Base-by-base conservation (phyloP, 2,888 invertebrate species). In the Anagyrus pseudococci region DNA sequence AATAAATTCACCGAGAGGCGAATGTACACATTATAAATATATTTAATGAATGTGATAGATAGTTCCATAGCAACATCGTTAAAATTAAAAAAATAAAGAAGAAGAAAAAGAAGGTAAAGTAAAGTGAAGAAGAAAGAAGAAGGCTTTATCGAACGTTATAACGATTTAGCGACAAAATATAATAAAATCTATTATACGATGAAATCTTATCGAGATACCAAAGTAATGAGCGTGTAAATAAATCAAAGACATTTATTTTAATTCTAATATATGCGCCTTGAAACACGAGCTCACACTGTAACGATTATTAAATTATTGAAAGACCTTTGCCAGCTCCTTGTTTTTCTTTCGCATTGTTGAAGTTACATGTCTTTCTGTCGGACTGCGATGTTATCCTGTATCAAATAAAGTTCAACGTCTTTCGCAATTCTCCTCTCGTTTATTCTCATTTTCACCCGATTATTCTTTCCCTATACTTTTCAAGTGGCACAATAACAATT, bases 21-120 rank as follows among this genome's bases (percentile, higher is more conserved):
- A 50, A 54, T 66, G 60, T 61, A 58, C 29, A 63, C 58, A 63
- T 47, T 37, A 67, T 63, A 64, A 60, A 60, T 23, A 67, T 73
- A 69, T 70, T 71, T 73, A 68, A 71, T 77, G 70, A 77, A 76
- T 79, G 79, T 78, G 77, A 79, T 79, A 78, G 78, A 63, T 74
- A 71, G 74, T 73, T 74, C 71, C 72, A 37, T 47, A 58, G 58
- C 62, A 52, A 75, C 72, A 63, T 69, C 67, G 69, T 76, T 77
- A 76, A 72, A 70, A 68, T 68, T 56, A 48, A 37, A 66, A 73
- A 70, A 74, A 50, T 10, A 4, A 29, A 29, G 6, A 29, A 29
- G 10, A 29, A 37, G 15, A 37, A 10, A 37, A 37, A 37, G 33
- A n/a, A n/a, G n/a, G n/a, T n/a, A n/a, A n/a, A n/a, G n/a, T n/a